phyloP scores from a whole-genome alignment of 2,888 invertebrate species.

The Drosophila meridiana region DNA sequence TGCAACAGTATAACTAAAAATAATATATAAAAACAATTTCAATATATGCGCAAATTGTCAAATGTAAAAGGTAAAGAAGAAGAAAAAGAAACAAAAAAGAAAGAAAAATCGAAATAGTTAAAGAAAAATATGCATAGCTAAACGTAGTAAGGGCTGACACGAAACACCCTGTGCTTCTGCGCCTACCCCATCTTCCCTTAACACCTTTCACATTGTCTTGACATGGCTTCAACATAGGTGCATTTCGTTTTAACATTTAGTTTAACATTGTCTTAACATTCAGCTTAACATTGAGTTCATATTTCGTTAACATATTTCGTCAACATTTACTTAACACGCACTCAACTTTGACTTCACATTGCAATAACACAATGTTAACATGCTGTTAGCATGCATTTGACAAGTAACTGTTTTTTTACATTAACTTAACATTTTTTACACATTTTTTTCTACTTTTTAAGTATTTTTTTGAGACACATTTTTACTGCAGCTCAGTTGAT shows the following conservation, averaged over 20 bases:
- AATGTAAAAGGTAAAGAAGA: constrained; percentile 26
- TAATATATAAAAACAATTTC: constrained; percentile 34
- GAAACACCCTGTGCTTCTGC: constrained; percentile 36
- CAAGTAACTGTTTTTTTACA: background rate
- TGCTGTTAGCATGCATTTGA: background rate
- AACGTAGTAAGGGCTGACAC: constrained; percentile 51
- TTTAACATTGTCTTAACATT: background rate
- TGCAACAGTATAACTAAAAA: constrained; percentile 25
- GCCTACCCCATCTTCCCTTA: background rate
- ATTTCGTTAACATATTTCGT: background rate
- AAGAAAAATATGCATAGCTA: constrained; percentile 46
- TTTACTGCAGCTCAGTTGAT: constrained; percentile 34
- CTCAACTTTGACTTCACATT: too few species aligned
- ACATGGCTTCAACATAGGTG: background rate
- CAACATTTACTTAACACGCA: background rate
- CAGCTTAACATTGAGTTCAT: background rate
- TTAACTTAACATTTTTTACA: background rate
- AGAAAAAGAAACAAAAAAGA: background rate
- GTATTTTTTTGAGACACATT: constrained; percentile 17
- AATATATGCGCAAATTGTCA: constrained; percentile 42
- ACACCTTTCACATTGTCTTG: constrained; percentile 5
- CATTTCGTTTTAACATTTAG: background rate
- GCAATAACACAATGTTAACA: background rate
- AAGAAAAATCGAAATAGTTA: constrained; percentile 26
- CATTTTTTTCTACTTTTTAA: constrained; percentile 8